Evolutionary conservation across 2,113 vertebrate species (phyloP).

Genomic region (Rostratula benghalensis): DNA sequence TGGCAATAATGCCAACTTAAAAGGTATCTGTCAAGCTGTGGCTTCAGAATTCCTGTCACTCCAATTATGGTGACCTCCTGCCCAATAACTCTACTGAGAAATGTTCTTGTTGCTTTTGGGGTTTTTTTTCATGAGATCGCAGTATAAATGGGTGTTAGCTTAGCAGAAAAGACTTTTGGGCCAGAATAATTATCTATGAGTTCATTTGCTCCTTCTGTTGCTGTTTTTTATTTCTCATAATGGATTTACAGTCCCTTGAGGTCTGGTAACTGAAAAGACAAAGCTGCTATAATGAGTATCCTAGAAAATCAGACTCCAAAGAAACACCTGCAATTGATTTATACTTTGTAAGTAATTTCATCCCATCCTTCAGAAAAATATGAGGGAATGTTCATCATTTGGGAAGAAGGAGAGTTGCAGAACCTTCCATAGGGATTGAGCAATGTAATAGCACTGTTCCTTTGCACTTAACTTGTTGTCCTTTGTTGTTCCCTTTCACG

Average conservation of each 20-base stretch:
- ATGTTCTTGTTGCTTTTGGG: background rate
- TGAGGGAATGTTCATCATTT: background rate
- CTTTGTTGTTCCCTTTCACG: background rate
- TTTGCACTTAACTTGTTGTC: background rate
- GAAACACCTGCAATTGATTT: constrained; percentile 1
- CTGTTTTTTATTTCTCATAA: background rate
- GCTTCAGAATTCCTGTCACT: background rate
- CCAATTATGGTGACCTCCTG: background rate
- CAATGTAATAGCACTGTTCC: background rate
- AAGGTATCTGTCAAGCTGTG: background rate
- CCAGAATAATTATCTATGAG: background rate
- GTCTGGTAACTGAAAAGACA: background rate
- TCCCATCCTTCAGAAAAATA: background rate
- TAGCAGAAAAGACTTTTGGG: background rate
- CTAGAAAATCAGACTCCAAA: background rate
- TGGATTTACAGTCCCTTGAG: background rate
- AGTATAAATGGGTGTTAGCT: background rate
- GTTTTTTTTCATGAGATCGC: background rate
- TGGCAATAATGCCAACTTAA: background rate
- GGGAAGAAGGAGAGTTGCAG: background rate
- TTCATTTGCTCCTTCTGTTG: background rate
- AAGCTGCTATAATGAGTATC: background rate
- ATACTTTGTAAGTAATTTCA: background rate
- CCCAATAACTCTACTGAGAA: background rate
- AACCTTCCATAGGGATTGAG: background rate